Base-by-base conservation (phyloP, 2,888 invertebrate genomes). In the Harpalus rufipes region DNA sequence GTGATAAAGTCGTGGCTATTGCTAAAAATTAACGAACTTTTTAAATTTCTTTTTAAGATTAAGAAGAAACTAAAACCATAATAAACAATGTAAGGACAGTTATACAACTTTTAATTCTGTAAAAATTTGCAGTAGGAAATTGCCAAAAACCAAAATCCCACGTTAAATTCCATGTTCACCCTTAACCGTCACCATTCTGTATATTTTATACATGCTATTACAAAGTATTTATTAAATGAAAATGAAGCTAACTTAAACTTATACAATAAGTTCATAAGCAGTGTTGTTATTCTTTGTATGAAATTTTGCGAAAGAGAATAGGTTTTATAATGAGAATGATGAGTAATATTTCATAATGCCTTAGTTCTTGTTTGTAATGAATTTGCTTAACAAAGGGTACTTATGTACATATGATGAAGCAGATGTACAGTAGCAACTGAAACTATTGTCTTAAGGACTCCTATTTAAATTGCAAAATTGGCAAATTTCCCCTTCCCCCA, bases 391-490 rank as follows among this genome's bases (percentile, higher is more conserved):
- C 65, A 65, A 65, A 65, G 25, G 65, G 65, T 65, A 25, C 65
- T 65, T 65, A 65, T n/a, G n/a, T n/a, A n/a, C 65, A 65, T 65
- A 65, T 21, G 25, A 65, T 21, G 7, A 65, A 44, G 44, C 1
- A 44, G 32, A 8, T 65, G 7, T 21, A 65, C 65, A 8, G 32
- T 32, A 65, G 65, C 65, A 32, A 65, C 16, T 32, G 65, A 65
- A 65, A 32, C 65, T 65, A 65, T 65, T 65, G 65, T 65, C 65
- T 65, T 25, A 25, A 25, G 32, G 32, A 65, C 32, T 65, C 3
- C 65, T 65, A 65, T 65, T 65, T 65, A 65, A 65, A 65, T 65
- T 65, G 65, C 65, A 65, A 65, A 63, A 63, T 63, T 63, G 21
- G 61, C 61, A 63, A 63, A 63, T 63, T 16, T 21, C 1, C 61